Base-by-base conservation (phyloP, 2,888 invertebrate genomes). In the Archips crataeganus region DNA sequence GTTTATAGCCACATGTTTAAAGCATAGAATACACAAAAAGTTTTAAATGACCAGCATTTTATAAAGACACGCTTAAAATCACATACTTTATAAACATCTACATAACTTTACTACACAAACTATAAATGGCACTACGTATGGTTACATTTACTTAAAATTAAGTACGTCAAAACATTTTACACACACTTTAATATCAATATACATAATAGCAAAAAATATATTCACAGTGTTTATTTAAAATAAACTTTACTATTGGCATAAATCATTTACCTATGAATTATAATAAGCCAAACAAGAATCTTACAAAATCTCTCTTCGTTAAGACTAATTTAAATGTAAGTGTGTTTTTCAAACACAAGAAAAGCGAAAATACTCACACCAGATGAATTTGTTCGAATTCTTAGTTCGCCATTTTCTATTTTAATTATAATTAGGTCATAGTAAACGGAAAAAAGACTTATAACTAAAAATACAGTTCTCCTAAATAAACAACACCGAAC, bases 1-100 rank as follows among this genome's bases (percentile, higher is more conserved):
- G 32, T 32, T 57, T 32, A 32, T 57, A 32, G 39, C 36, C n/a
- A 60, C 13, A 36, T 59, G 10, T 57, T 36, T 23, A 23, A 59
- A 63, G 34, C 63, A 49, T 34, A 57, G n/a, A 45, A 54, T 54
- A 42, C 57, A 47, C n/a, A 47, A 71, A 63, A 73, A 60, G 75
- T 75, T 75, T 75, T 73, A 81, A 85, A 86, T 86, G 85, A 80
- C 86, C 86, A 86, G 86, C 85, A 84, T 87, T 80, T 81, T 63
- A 39, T 39, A 39, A n/a, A 64, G 47, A 68, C 61, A 69, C 42
- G 70, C 63, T 59, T 61, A 70, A 70, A 15, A 51, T 54, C 39
- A 66, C 11, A 70, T 59, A 71, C 47, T 47, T 69, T 63, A 62
- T 54, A 71, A 69, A 63, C 45, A n/a, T 65, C 70, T 73, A 76